Evolutionary conservation across 2,113 vertebrate genomes (phyloP), one percentile per base, ranked within the genome.

Genomic region (Pelecanus crispus): DNA sequence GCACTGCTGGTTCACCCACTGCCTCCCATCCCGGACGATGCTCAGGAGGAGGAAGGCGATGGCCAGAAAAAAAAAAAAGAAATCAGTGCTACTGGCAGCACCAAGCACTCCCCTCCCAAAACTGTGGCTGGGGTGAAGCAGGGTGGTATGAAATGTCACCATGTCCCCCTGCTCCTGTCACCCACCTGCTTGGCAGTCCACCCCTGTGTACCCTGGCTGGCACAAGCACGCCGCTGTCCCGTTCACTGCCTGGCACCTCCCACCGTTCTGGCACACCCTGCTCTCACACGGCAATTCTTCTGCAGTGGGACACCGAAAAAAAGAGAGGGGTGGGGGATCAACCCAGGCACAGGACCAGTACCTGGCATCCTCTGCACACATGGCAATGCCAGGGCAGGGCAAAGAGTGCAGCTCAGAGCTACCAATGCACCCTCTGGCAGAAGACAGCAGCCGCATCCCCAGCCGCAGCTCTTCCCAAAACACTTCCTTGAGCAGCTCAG

Each of bases 131-230:
- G 24, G 34, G 45, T 34, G 55, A 56, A 40, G 22, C 36, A 49
- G 28, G 13, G 17, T 26, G 22, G 40, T 6, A 4, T 5, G 6
- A 65, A 47, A 38, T 3, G 8, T 6, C 86, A 49, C 20, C 10
- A 6, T 24, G 13, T n/a, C 13, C 11, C 11, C 25, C 17, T 53
- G 66, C 42, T 38, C 29, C 13, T 78, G 72, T 49, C 24, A 29
- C 98, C 68, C 89, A 98, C 98, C 98, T 26, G 86, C 97, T 92
- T 98, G 97, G 11, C 98, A 98, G 78, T 95, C 71, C 1, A 17
- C 13, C 9, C 98, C 98, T 0, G 70, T 97, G 85, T 97, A 98
- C 49, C 98, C 98, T 0, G 65, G 83, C 32, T 81, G 97, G 93
- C 98, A 98, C 44, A 96, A 31, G 18, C 98, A 98, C 2, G 7